A percentile compares a stretch with the other conserved stretches of the same genome.
These are phyloP conservation scores for Platyrinchus mystaceus DNA, from an alignment of 2,797 vertebrate species.

Conservation along the genomic window DNA sequence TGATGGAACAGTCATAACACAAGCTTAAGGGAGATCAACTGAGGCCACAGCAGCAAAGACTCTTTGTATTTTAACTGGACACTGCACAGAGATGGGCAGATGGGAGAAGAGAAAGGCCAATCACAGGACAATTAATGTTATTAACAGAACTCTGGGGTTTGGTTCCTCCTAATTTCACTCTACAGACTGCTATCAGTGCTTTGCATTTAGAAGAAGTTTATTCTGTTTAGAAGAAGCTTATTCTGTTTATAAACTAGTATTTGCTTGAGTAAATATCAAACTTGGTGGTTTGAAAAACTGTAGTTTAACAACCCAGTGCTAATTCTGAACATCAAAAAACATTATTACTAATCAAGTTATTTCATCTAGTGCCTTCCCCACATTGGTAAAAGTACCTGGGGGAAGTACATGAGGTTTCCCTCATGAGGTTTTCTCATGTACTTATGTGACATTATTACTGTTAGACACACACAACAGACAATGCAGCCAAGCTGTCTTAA, in stretches of 20 bases:
- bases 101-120: neutral
- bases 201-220: neutral
- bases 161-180: fast-evolving
- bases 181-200: neutral
- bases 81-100: neutral
- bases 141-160: neutral
- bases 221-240: neutral
- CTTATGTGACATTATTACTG: neutral
- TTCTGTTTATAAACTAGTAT: neutral
- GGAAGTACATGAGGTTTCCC: neutral
- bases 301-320: neutral
- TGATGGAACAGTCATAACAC: neutral
- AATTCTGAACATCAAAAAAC: neutral
- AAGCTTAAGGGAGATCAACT: neutral
- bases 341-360: neutral
- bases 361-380: neutral
- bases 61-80: neutral
- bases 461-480: neutral
- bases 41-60: neutral
- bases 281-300: neutral
- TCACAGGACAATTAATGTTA: neutral
- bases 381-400: neutral
- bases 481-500: neutral
- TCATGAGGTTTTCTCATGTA: too few species aligned
- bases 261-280: neutral